Base-by-base conservation (phyloP, 1,140 invertebrate genomes). In the Hypothenemus hampei region DNA sequence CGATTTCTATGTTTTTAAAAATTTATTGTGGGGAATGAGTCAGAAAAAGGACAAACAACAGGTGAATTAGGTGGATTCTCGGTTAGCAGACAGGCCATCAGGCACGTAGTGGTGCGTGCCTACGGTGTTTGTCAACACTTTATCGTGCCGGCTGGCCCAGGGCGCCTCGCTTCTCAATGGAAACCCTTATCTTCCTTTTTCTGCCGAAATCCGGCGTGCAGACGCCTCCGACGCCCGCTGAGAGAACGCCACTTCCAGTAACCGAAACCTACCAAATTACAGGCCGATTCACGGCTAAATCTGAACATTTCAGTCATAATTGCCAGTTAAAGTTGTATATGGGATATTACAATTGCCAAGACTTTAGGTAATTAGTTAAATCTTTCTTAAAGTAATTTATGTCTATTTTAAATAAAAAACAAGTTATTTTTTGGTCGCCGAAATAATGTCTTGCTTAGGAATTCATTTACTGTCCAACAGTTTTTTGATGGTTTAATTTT, bases 151-250 rank as follows among this genome's bases (percentile, higher is more conserved):
- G 24, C 54, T 22, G 43, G 48, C 43, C 36, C 54, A 16, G 5
- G 52, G 49, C 35, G 41, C 41, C 39, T 51, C 46, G 21, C 26
- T 21, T 24, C 49, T 57, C 54, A 57, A 60, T 57, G 54, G 48
- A 47, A 56, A 60, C 53, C 53, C 54, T 60, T 53, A 60, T 60
- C 59, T 52, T 60, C 53, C 58, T 52, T 60, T 55, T 60, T 60
- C 51, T 46, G 23, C 36, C 24, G 54, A 60, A 60, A 60, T 57
- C 59, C 54, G 41, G 55, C 54, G 46, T 44, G 40, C 54, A 41
- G 54, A 56, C 54, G 54, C 54, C 45, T 15, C 36, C 45, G 46
- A 56, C 54, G 54, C 54, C 54, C 54, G 54, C 54, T 35, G 53
- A 57, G 55, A 50, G 47, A 50, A 57, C 44, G 31, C 55, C 47